phyloP scores from a whole-genome alignment of 2,888 invertebrate genomes.

The Cacoxenus indagator region DNA sequence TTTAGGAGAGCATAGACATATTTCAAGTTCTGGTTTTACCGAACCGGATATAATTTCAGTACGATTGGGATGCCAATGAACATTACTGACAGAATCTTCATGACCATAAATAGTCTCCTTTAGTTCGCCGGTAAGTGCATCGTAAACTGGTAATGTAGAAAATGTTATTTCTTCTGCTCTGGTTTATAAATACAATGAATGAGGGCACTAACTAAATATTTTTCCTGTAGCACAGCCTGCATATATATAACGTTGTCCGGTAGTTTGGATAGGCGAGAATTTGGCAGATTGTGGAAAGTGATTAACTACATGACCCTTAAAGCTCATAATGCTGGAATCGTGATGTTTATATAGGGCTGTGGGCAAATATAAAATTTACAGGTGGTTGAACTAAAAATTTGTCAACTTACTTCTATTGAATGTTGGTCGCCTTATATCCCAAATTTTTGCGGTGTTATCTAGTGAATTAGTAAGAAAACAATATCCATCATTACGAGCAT shows the following conservation, averaged over 20 bases:
- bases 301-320: not conserved
- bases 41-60: not conserved
- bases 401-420: not conserved
- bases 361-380: not conserved
- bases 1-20: not conserved
- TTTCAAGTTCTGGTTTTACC: not conserved
- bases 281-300: not conserved
- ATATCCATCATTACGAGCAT: constrained; percentile 6
- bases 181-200: not conserved
- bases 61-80: constrained; percentile 11
- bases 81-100: not conserved
- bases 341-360: not conserved
- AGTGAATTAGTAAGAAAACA: not conserved
- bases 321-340: not conserved
- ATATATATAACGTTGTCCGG: constrained; percentile 15
- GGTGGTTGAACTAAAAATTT: not conserved
- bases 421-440: not conserved
- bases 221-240: not conserved
- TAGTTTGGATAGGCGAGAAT: constrained; percentile 4
- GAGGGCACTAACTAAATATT: not conserved
- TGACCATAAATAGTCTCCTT: not conserved
- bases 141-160: not conserved
- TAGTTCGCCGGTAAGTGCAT: not conserved
- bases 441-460: constrained; percentile 2
- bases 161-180: no score